Percentiles rank a stretch among this genome's conserved stretches.
phyloP scores from a whole-genome alignment of 2,888 invertebrate species.

The Orthosia gracilis region DNA sequence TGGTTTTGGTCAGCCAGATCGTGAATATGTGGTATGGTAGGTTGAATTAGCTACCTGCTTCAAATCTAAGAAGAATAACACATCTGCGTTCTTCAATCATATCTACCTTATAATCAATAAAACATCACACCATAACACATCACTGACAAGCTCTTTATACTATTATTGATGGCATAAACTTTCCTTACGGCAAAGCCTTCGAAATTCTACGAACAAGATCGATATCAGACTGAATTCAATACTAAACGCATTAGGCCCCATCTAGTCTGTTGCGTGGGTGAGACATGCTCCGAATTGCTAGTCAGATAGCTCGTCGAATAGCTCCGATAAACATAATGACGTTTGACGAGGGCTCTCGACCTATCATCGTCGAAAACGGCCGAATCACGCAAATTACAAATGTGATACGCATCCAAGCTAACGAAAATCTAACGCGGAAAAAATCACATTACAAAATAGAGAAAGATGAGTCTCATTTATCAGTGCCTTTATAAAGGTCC shows the following conservation, averaged over 20 bases:
- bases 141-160: constrained; percentile 64
- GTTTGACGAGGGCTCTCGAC: constrained; percentile 75
- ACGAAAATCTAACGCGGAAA: constrained; percentile 75
- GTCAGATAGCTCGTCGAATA: constrained; percentile 80
- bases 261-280: constrained; percentile 78
- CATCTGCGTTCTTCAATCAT: constrained; percentile 3
- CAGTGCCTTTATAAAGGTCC: constrained; percentile 21
- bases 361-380: constrained; percentile 85
- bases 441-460: constrained; percentile 77
- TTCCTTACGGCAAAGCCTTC: constrained; percentile 77
- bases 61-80: background rate
- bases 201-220: constrained; percentile 83
- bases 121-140: constrained; percentile 49
- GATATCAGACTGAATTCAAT: constrained; percentile 82
- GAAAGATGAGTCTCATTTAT: constrained; percentile 72
- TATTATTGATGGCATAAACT: constrained; percentile 78
- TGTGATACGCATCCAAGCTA: constrained; percentile 75
- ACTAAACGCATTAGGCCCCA: constrained; percentile 86
- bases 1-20: too few species aligned
- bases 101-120: constrained; percentile 35
- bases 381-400: constrained; percentile 87
- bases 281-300: constrained; percentile 81
- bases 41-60: background rate
- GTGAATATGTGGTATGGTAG: too few species aligned
- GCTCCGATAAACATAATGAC: constrained; percentile 79